Percentiles rank a stretch among this genome's conserved stretches.
Evolutionary conservation across 2,113 vertebrate genomes (phyloP).

Genomic region (Malurus alboscapulatus): DNA sequence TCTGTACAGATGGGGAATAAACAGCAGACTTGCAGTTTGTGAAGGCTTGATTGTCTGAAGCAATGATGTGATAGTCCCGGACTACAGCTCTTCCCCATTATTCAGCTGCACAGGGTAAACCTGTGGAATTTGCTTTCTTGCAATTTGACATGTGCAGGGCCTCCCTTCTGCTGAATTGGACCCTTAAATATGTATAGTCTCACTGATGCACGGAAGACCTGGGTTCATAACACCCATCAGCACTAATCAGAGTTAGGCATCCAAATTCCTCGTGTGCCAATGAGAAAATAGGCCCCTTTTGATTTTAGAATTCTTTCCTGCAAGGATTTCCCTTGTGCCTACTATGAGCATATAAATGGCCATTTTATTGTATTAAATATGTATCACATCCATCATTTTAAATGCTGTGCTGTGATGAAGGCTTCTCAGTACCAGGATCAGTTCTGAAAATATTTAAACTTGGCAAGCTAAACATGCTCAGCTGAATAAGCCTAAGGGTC

Average conservation of each 20-base stretch:
- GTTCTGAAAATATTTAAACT: slow-evolving; percentile 79
- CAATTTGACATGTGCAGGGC: not conserved
- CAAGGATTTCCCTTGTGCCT: slow-evolving; percentile 76
- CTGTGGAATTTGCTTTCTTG: not conserved
- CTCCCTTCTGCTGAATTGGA: not conserved
- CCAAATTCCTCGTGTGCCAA: slow-evolving; percentile 60
- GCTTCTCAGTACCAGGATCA: slow-evolving; percentile 72
- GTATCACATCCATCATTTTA: slow-evolving; percentile 80
- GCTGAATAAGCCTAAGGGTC: slow-evolving; percentile 71
- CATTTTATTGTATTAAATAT: slow-evolving; percentile 82
- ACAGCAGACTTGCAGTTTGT: not conserved
- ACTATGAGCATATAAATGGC: slow-evolving; percentile 77
- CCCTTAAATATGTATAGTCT: not conserved
- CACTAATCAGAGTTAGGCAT: slow-evolving; percentile 49
- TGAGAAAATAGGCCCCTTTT: slow-evolving; percentile 62
- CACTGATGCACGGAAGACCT: slow-evolving; percentile 18
- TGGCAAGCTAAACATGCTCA: slow-evolving; percentile 74
- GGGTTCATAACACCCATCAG: slow-evolving; percentile 43
- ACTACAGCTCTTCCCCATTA: not conserved
- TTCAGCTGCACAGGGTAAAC: not conserved
- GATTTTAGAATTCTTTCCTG: slow-evolving; percentile 72
- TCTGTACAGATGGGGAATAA: not conserved
- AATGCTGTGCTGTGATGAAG: slow-evolving; percentile 77
- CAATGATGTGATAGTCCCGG: not conserved
- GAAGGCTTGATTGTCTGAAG: not conserved